Evolutionary conservation across 1,140 invertebrate genomes (phyloP).

Genomic region (Scylla paramamosain): DNA sequence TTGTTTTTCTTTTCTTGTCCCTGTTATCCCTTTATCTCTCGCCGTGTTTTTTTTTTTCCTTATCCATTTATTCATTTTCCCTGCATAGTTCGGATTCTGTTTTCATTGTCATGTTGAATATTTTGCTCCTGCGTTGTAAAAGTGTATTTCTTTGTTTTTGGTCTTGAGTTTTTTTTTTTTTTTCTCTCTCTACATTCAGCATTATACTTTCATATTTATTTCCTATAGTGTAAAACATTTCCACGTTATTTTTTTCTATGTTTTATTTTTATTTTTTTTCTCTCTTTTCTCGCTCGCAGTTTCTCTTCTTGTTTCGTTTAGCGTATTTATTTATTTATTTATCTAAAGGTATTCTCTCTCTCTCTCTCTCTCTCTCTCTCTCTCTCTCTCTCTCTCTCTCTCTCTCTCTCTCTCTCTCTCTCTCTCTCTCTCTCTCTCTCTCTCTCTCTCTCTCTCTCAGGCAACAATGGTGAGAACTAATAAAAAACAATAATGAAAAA

Average conservation of each 20-base stretch:
- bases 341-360: neutral
- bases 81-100: neutral
- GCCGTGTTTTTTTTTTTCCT: neutral
- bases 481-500: too few relatives aligned
- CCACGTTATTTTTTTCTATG: too few relatives aligned
- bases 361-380: too few relatives aligned
- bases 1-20: too few relatives aligned
- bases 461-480: too few relatives aligned
- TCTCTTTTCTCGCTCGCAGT: neutral
- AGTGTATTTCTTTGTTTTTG: neutral
- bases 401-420: too few relatives aligned
- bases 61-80: neutral
- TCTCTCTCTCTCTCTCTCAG: too few relatives aligned
- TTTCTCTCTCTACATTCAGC: neutral
- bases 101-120: neutral
- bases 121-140: neutral
- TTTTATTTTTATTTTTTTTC: neutral
- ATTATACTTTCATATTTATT: neutral
- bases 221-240: neutral
- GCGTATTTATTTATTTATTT: neutral
- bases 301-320: neutral
- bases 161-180: neutral
- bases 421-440: too few relatives aligned
- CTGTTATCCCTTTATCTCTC: neutral
- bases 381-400: too few relatives aligned